Percentiles rank a stretch among this genome's conserved stretches.
These are phyloP conservation scores for Serinus canaria DNA, from an alignment of 2,113 vertebrate genomes.

Conservation along the genomic window DNA sequence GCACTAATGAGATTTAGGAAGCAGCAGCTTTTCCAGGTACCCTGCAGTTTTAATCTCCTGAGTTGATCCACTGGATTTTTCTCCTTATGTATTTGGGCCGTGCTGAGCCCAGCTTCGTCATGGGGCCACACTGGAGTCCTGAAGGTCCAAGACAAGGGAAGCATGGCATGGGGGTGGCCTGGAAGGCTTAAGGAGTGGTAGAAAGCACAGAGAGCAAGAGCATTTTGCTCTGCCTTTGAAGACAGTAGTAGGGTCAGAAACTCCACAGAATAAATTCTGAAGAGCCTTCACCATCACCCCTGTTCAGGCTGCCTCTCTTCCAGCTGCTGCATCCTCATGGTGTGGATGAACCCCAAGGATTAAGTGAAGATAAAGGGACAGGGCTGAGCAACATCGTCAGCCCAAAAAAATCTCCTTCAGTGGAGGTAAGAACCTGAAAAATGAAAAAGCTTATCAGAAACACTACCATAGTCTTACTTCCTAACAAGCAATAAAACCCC, in stretches of 20 bases:
- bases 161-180: background rate
- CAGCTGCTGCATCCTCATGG: background rate
- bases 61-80: background rate
- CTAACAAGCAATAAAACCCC: background rate
- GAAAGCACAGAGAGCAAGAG: background rate
- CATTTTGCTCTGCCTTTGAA: background rate
- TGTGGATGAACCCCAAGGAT: too few species aligned
- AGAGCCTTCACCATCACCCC: background rate
- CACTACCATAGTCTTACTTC: background rate
- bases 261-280: background rate
- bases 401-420: background rate
- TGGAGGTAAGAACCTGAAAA: background rate
- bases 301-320: background rate
- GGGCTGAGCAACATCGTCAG: background rate
- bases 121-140: accelerated
- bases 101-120: background rate
- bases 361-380: accelerated
- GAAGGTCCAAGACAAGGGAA: background rate
- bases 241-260: background rate
- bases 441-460: background rate
- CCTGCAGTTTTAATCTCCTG: background rate
- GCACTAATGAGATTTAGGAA: background rate
- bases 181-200: background rate
- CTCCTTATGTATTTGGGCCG: background rate
- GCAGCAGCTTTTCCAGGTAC: background rate